Evolutionary conservation across 53 echinoderm and acorn worm genomes (phyloP), one percentile per base, ranked within the genome.

Genomic region (Paracentrotus lividus): DNA sequence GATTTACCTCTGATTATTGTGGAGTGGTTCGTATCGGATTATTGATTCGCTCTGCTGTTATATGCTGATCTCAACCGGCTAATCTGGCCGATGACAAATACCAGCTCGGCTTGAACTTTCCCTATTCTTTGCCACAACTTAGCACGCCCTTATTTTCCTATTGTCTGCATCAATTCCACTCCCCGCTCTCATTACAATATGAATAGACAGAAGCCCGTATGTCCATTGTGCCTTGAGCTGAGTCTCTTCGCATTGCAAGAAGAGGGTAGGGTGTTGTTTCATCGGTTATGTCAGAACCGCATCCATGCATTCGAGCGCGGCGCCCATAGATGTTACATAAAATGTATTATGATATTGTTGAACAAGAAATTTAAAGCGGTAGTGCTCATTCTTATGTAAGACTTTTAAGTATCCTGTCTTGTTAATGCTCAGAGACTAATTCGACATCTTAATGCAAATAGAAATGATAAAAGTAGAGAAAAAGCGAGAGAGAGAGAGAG

Each of bases 401-500:
- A n/a, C n/a, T n/a, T n/a, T n/a, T n/a, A n/a, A n/a, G n/a, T n/a
- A n/a, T n/a, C n/a, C n/a, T n/a, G n/a, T n/a, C n/a, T n/a, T n/a
- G n/a, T n/a, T n/a, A n/a, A n/a, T n/a, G n/a, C n/a, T n/a, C n/a
- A n/a, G n/a, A n/a, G n/a, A n/a, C n/a, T n/a, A n/a, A n/a, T n/a
- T n/a, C n/a, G n/a, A n/a, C n/a, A n/a, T n/a, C n/a, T n/a, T n/a
- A n/a, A n/a, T n/a, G n/a, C n/a, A n/a, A n/a, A n/a, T 24, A 27
- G 32, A 68, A 5, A 15, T 33, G 15, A 21, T 16, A 14, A 42
- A 43, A 81, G 16, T 3, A 8, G 81, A 1, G 42, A 8, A n/a
- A n/a, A n/a, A 85, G 85, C 47, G 49, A 42, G 51, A 85, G 85
- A 85, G 51, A 85, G 43, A 85, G 85, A 43, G 5, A 85, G 85